Evolutionary conservation across 2,113 vertebrate genomes (phyloP).

Genomic region (Pagrus major): DNA sequence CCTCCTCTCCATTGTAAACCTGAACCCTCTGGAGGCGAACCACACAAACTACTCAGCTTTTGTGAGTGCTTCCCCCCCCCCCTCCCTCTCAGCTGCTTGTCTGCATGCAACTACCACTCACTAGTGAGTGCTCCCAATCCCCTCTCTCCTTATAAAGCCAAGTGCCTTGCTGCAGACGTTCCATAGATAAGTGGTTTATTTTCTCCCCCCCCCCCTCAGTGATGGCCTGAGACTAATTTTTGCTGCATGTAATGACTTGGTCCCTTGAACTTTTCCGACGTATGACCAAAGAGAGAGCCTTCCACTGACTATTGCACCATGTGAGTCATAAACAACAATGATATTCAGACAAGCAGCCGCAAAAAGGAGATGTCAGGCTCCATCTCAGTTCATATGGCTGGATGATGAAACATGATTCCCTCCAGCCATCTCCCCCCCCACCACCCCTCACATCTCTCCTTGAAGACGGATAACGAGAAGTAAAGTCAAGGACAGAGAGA

Average conservation of each 20-base stretch:
- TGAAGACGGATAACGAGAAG: constrained; percentile 73
- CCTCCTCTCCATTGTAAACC: constrained; percentile 65
- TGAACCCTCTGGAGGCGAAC: constrained; percentile 67
- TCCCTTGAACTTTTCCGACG: constrained; percentile 58
- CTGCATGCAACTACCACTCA: constrained; percentile 67
- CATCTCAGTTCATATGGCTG: constrained; percentile 56
- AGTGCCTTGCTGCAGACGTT: constrained; percentile 67
- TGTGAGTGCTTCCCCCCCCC: constrained; percentile 54
- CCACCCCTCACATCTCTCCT: constrained; percentile 57
- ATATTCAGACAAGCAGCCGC: constrained; percentile 51
- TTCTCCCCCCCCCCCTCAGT: constrained; percentile 8
- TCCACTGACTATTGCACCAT: constrained; percentile 13
- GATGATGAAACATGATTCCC: constrained; percentile 79
- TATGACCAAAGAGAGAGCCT: constrained; percentile 36
- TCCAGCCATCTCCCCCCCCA: constrained; percentile 52
- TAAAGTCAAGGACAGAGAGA: constrained; percentile 70
- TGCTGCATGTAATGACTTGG: constrained; percentile 60
- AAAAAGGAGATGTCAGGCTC: constrained; percentile 64
- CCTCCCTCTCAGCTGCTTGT: constrained; percentile 64
- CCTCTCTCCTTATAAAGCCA: constrained; percentile 70
- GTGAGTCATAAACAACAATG: constrained; percentile 51
- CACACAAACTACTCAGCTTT: constrained; percentile 56
- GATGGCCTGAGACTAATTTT: constrained; percentile 72
- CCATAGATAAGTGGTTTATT: constrained; percentile 72
- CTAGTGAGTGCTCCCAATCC: constrained; percentile 70